Percentiles rank a stretch among this genome's conserved stretches.
Evolutionary conservation across 2,888 invertebrate species (phyloP).

Genomic region (Ceraclea dissimilis): DNA sequence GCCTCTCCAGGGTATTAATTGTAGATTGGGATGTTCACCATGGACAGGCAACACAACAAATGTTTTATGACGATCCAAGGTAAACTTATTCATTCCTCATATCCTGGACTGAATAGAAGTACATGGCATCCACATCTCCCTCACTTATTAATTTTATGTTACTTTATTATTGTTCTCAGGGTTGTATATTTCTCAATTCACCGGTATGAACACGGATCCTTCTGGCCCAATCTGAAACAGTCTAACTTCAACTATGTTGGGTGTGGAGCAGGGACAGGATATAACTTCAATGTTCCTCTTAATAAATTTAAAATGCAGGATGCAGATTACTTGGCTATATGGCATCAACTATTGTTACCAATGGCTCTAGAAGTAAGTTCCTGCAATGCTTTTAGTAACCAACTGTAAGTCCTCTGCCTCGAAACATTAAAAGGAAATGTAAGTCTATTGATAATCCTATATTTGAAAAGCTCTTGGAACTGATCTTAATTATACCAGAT

Average conservation of each 20-base stretch:
- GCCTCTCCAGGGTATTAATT: slow-evolving; percentile 64
- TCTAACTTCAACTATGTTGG: slow-evolving; percentile 85
- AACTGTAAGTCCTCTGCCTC: no score
- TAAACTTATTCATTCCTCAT: slow-evolving; percentile 32
- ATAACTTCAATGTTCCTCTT: slow-evolving; percentile 87
- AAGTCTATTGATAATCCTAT: no score
- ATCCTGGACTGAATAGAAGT: no score
- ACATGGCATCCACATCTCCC: no score
- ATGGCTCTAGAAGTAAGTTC: slow-evolving; percentile 70
- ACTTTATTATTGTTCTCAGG: slow-evolving; percentile 46
- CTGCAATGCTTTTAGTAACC: no score
- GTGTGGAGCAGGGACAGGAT: slow-evolving; percentile 65
- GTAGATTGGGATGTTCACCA: slow-evolving; percentile 97
- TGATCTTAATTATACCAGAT: no score
- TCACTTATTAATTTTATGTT: no score
- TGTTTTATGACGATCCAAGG: slow-evolving; percentile 82
- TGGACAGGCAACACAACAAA: slow-evolving; percentile 86
- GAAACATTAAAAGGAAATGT: no score
- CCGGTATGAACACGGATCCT: slow-evolving; percentile 86
- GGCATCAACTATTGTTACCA: slow-evolving; percentile 77
- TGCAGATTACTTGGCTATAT: slow-evolving; percentile 83
- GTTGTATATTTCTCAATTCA: slow-evolving; percentile 96
- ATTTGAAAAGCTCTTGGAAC: no score
- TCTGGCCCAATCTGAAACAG: slow-evolving; percentile 93
- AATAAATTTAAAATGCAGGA: slow-evolving; percentile 79